These are phyloP conservation scores for Muschampia plurimacula DNA, from an alignment of 2,888 invertebrate species.

Conservation along the genomic window DNA sequence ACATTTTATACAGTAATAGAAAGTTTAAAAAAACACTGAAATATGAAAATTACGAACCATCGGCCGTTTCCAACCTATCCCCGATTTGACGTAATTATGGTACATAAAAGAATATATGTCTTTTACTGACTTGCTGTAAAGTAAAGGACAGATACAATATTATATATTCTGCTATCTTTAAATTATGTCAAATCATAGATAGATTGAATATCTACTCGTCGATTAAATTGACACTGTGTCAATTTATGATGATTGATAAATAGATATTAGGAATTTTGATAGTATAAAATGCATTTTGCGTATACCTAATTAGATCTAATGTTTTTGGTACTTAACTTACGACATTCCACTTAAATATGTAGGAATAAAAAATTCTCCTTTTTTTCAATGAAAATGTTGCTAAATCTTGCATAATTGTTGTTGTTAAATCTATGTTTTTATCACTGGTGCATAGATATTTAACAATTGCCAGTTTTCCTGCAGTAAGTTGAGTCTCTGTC, in stretches of 20 bases:
- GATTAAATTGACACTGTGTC: too few relatives aligned
- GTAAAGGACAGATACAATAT: too few relatives aligned
- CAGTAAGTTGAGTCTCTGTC: constrained; percentile 59
- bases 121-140: too few relatives aligned
- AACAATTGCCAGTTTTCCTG: constrained; percentile 59
- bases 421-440: not conserved
- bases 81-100: too few relatives aligned
- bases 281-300: constrained; percentile 30
- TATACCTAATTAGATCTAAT: constrained; percentile 15
- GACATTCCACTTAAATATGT: not conserved
- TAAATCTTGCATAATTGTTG: too few relatives aligned
- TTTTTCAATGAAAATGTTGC: not conserved
- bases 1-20: constrained; percentile 16
- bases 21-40: constrained; percentile 10
- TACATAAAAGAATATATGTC: too few relatives aligned
- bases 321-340: not conserved
- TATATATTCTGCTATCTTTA: too few relatives aligned
- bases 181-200: too few relatives aligned
- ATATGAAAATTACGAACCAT: not conserved
- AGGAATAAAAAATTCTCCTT: not conserved
- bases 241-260: too few relatives aligned
- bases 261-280: too few relatives aligned
- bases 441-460: constrained; percentile 14
- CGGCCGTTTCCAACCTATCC: too few relatives aligned
- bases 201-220: too few relatives aligned